A percentile compares a stretch with the other conserved stretches of the same genome.
These are phyloP conservation scores for Coenonympha arcania DNA, from an alignment of 2,888 invertebrate species.

Conservation along the genomic window DNA sequence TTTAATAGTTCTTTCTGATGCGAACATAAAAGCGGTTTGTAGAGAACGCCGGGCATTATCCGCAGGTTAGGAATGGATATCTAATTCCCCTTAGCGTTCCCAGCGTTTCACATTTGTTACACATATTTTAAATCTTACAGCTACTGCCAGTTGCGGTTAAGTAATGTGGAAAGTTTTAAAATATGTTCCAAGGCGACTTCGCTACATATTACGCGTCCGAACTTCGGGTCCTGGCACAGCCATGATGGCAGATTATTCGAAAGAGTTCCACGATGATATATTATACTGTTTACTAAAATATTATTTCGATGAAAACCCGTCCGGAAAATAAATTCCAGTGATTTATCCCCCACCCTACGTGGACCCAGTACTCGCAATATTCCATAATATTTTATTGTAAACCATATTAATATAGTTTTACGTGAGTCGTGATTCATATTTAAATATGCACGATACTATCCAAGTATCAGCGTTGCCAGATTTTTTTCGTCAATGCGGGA, in stretches of 20 bases:
- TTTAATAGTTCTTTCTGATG: neutral
- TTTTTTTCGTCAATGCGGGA: too few relatives aligned
- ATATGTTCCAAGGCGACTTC: conserved; percentile 17
- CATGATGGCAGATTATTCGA: conserved; percentile 16
- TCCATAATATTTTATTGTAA: too few relatives aligned
- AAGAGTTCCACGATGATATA: conserved; percentile 12
- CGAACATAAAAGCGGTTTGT: neutral
- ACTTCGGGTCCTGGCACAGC: conserved; percentile 19
- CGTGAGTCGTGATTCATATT: too few relatives aligned
- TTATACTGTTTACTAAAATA: conserved; percentile 3
- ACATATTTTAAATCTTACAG: conserved; percentile 20
- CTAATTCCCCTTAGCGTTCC: conserved; percentile 4
- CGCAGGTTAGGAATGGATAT: neutral
- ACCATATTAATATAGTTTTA: too few relatives aligned
- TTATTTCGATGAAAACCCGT: neutral
- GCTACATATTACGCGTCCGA: conserved; percentile 16
- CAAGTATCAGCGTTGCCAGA: too few relatives aligned
- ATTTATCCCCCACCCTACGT: neutral
- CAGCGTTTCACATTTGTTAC: conserved; percentile 11
- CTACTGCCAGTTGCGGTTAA: conserved; percentile 15
- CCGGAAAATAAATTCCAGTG: neutral
- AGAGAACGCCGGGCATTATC: neutral
- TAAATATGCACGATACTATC: too few relatives aligned
- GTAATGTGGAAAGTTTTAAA: conserved; percentile 22
- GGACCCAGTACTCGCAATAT: too few relatives aligned